phyloP scores from a whole-genome alignment of 2,113 vertebrate genomes.

The Prietella phreatophila region DNA sequence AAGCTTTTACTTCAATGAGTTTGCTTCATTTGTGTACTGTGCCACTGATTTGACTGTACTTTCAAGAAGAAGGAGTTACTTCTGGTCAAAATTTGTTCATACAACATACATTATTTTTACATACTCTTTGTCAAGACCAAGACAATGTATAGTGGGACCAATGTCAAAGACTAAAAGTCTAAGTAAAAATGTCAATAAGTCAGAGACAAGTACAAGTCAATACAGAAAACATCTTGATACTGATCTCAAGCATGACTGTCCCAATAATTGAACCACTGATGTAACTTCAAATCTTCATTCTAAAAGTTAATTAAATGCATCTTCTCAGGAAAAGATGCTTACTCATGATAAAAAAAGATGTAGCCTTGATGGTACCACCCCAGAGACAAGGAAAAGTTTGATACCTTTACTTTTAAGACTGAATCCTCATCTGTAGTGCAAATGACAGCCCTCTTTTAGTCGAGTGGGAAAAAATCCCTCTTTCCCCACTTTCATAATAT shows the following conservation, averaged over 20 bases:
- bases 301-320: background rate
- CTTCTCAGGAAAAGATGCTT: background rate
- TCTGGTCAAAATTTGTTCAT: background rate
- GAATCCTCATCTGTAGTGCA: background rate
- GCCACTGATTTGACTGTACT: background rate
- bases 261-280: background rate
- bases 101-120: background rate
- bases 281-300: background rate
- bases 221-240: background rate
- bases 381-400: background rate
- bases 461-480: too few relatives aligned
- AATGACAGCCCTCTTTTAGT: background rate
- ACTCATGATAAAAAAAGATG: background rate
- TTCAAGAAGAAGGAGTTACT: background rate
- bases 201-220: background rate
- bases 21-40: background rate
- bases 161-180: background rate
- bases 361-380: background rate
- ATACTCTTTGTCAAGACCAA: background rate
- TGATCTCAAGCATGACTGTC: background rate
- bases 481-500: background rate
- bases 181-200: background rate
- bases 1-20: background rate
- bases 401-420: background rate
- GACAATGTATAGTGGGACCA: background rate